Evolutionary conservation across 2,888 invertebrate species (phyloP).

Genomic region (Meteorus colon): DNA sequence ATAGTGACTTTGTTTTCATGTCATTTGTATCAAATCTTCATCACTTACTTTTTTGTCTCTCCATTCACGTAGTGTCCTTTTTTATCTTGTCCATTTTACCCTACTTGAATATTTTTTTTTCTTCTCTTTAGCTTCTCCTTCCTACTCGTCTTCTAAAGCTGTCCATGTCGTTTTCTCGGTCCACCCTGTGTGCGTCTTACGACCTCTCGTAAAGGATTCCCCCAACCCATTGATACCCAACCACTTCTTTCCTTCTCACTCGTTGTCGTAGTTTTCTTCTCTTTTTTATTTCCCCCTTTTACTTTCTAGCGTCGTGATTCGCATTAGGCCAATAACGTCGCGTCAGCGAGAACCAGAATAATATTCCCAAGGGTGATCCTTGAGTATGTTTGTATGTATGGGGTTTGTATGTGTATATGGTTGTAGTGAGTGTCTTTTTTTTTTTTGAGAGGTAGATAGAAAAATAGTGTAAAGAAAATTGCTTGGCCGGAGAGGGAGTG

Average conservation of each 20-base stretch:
- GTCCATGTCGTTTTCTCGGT: slow-evolving; percentile 43
- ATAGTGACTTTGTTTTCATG: slow-evolving; percentile 42
- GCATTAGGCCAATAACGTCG: slow-evolving; percentile 36
- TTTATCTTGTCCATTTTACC: slow-evolving; percentile 21
- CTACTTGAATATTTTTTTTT: neutral
- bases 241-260: slow-evolving; percentile 9
- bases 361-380: slow-evolving; percentile 2
- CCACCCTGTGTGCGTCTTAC: slow-evolving; percentile 45
- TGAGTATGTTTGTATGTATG: neutral
- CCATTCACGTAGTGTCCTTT: slow-evolving; percentile 6
- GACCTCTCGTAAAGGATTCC: slow-evolving; percentile 26
- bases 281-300: slow-evolving; percentile 9
- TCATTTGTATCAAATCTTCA: slow-evolving; percentile 44
- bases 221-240: slow-evolving; percentile 13
- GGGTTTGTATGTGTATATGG: neutral
- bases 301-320: slow-evolving; percentile 33
- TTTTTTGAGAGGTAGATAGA: neutral
- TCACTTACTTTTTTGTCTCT: slow-evolving; percentile 23
- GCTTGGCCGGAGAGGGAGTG: neutral
- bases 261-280: slow-evolving; percentile 1
- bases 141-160: slow-evolving; percentile 44
- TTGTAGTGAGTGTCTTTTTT: neutral
- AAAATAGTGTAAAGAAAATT: neutral
- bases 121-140: neutral
- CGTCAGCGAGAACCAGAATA: slow-evolving; percentile 3